Evolutionary conservation across 2,888 invertebrate genomes (phyloP).

Genomic region (Aphrophora alni): DNA sequence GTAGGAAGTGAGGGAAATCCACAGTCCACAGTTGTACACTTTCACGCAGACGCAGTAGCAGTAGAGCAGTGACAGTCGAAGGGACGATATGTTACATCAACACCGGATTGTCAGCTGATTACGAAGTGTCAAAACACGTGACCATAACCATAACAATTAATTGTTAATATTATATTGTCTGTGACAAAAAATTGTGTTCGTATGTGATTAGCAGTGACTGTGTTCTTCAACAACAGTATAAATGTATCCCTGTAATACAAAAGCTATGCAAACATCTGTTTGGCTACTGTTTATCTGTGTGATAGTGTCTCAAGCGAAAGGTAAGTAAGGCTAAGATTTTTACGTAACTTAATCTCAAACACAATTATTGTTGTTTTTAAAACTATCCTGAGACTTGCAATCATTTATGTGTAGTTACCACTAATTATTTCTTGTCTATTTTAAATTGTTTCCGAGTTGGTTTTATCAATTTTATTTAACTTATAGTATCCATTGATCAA

Average conservation of each 20-base stretch:
- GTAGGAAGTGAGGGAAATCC: neutral
- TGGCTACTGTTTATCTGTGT: neutral
- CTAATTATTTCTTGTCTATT: too few species aligned
- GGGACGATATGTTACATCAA: neutral
- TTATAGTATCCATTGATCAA: too few species aligned
- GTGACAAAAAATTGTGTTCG: neutral
- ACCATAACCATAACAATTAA: neutral
- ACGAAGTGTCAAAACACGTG: constrained; percentile 1
- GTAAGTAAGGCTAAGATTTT: neutral
- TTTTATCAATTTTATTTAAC: too few species aligned
- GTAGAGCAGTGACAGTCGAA: neutral
- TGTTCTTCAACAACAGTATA: neutral
- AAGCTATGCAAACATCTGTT: neutral
- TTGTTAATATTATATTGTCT: neutral
- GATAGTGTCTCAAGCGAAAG: neutral
- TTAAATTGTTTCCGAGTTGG: too few species aligned
- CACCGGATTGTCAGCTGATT: neutral
- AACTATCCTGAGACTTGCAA: too few species aligned
- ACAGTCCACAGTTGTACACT: neutral
- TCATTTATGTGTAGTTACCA: too few species aligned
- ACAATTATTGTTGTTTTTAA: neutral
- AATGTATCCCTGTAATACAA: neutral
- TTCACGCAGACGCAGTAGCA: neutral
- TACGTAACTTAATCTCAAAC: neutral
- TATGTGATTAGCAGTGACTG: neutral